Evolutionary conservation across 2,888 invertebrate genomes (phyloP), one percentile per base, ranked within the genome.

Genomic region (Mellilla xanthometata): DNA sequence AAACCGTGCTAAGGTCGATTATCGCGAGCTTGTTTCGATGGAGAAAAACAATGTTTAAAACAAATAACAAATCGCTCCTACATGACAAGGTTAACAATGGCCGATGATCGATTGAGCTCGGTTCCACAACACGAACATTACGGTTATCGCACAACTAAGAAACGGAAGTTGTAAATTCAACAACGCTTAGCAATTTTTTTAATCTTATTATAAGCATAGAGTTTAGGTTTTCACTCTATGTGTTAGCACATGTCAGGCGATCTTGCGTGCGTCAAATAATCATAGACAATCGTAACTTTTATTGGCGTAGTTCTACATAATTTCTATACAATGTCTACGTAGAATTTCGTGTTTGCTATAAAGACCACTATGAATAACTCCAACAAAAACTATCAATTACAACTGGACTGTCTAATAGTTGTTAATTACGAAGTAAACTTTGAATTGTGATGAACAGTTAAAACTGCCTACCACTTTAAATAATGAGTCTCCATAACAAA

Each of bases 261-360:
- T 47, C 47, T 70, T 34, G 69, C 71, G 71, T 68, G 70, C 50
- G 52, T 48, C 39, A 51, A 52, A 50, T 42, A 44, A 63, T 56
- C 56, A 58, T 52, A 59, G 58, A 58, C 60, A 44, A 46, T 40
- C 28, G 35, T 43, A 45, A 46, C 23, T 49, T 54, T 51, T 46
- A 59, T 56, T 59, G 40, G 47, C 54, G 52, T 56, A 42, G 26
- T 49, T 47, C 31, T 26, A 23, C 24, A 15, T 38, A 24, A 51
- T 46, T 35, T 35, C 38, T 39, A 9, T 29, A 43, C 29, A 38
- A 46, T 40, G 31, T 9, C 12, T 3, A 38, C 26, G 39, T 26
- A 32, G 34, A 27, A 23, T 27, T 33, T 23, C 31, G 12, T n/a
- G 9, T 27, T 35, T 26, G 6, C 9, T 19, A 6, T 34, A 36